Evolutionary conservation across 2,113 vertebrate genomes (phyloP).

Genomic region (Phaethornis superciliosus): DNA sequence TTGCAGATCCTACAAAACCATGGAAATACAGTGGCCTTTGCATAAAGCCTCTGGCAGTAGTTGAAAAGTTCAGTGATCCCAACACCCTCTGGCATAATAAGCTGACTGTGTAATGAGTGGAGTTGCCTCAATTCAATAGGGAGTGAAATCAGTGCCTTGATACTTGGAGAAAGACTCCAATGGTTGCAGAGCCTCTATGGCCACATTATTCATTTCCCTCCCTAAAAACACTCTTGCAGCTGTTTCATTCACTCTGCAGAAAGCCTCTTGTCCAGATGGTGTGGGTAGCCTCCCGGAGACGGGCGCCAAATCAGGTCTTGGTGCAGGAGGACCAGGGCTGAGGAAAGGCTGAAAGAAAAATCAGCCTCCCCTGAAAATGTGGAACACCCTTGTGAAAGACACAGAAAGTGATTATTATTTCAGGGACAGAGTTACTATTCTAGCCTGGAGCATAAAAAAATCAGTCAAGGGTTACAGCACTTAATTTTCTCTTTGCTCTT

Average conservation of each 20-base stretch:
- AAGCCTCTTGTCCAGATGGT: slow-evolving; percentile 57
- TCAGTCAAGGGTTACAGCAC: not conserved
- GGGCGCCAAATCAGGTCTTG: not conserved
- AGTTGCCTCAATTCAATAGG: not conserved
- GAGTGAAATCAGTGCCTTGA: slow-evolving; percentile 10
- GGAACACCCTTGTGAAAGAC: not conserved
- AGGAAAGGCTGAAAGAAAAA: not conserved
- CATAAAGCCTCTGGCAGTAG: slow-evolving; percentile 9
- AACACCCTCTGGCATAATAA: not conserved
- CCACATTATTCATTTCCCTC: slow-evolving; percentile 31
- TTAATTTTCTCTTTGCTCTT: slow-evolving; percentile 28
- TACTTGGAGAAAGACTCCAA: slow-evolving; percentile 3
- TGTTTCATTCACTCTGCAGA: slow-evolving; percentile 46
- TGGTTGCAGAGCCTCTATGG: not conserved
- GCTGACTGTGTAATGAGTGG: not conserved
- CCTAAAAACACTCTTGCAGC: slow-evolving; percentile 40
- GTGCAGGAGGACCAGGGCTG: not conserved
- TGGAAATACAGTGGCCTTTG: not conserved
- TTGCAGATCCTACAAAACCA: not conserved
- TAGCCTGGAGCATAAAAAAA: not conserved
- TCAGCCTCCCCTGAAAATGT: not conserved
- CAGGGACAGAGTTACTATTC: not conserved
- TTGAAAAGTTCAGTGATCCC: slow-evolving; percentile 24
- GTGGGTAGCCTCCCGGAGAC: not conserved
- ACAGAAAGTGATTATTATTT: not conserved